These are phyloP conservation scores for Aldrovandia affinis DNA, from an alignment of 2,797 vertebrate species.

Conservation along the genomic window DNA sequence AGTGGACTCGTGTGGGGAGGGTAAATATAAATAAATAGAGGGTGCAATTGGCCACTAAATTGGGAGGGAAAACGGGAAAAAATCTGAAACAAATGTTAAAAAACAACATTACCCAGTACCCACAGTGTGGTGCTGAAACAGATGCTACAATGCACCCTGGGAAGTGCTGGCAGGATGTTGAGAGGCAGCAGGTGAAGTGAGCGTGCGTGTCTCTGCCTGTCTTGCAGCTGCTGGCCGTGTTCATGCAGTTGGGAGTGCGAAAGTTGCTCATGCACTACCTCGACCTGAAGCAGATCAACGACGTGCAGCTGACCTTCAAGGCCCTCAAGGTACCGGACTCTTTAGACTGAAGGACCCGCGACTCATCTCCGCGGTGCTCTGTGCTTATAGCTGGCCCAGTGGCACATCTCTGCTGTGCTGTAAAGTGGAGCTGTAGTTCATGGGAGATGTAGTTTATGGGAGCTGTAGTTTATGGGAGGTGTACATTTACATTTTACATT, in stretches of 20 bases:
- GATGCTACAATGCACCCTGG: too few species aligned
- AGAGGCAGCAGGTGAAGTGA: neutral
- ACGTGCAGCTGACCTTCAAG: slow-evolving; percentile 96
- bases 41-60: too few species aligned
- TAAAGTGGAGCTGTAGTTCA: slow-evolving; percentile 81
- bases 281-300: slow-evolving; percentile 94
- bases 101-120: too few species aligned
- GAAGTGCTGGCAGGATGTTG: neutral
- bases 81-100: too few species aligned
- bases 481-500: too few species aligned
- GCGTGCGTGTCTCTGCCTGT: slow-evolving; percentile 1
- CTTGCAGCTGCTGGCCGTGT: slow-evolving; percentile 90
- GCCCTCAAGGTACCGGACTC: slow-evolving; percentile 88
- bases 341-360: slow-evolving; percentile 65
- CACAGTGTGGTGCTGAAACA: too few species aligned
- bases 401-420: slow-evolving; percentile 80
- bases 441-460: too few species aligned
- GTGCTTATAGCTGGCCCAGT: too few species aligned
- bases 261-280: slow-evolving; percentile 98
- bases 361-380: slow-evolving; percentile 81
- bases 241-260: slow-evolving; percentile 96
- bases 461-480: too few species aligned
- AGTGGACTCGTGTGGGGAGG: too few species aligned
- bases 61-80: too few species aligned
- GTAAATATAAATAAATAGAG: too few species aligned